These are phyloP conservation scores for Puntigrus tetrazona DNA, from an alignment of 2,113 vertebrate species.

Conservation along the genomic window DNA sequence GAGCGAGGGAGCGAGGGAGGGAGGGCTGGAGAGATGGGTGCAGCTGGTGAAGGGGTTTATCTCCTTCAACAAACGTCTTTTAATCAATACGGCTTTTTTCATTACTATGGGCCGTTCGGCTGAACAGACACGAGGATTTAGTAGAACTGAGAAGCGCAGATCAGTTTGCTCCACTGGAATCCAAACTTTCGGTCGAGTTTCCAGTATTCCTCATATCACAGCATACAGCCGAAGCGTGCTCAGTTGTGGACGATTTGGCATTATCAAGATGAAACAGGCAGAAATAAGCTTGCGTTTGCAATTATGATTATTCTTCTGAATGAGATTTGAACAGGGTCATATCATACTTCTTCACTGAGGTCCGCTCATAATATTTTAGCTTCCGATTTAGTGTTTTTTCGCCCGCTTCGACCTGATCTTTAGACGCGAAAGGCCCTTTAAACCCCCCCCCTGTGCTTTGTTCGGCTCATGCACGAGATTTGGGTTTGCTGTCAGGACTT, in stretches of 20 bases:
- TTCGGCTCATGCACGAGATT: neutral
- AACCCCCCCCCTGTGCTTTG: neutral
- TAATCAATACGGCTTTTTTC: slow-evolving; percentile 65
- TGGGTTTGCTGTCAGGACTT: neutral
- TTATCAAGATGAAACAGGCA: neutral
- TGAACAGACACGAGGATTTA: neutral
- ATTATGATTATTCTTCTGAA: neutral
- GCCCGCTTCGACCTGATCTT: neutral
- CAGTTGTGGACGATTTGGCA: neutral
- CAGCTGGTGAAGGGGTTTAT: slow-evolving; percentile 86
- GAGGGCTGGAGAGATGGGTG: slow-evolving; percentile 81
- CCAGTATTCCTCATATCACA: neutral
- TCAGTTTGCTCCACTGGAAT: neutral
- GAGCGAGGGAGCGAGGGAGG: slow-evolving; percentile 59
- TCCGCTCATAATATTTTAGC: neutral
- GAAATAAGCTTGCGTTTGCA: slow-evolving; percentile 1
- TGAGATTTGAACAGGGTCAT: neutral
- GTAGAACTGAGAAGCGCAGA: slow-evolving; percentile 13
- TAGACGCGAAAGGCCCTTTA: neutral
- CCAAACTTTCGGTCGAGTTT: slow-evolving; percentile 3
- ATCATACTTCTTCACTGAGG: neutral
- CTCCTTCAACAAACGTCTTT: slow-evolving; percentile 71
- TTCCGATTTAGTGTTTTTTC: neutral
- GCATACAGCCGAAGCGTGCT: neutral
- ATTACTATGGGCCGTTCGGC: neutral